Conservation (phyloP, 2,888 invertebrate species). For the Zhuqinia jingwanae region DNA sequence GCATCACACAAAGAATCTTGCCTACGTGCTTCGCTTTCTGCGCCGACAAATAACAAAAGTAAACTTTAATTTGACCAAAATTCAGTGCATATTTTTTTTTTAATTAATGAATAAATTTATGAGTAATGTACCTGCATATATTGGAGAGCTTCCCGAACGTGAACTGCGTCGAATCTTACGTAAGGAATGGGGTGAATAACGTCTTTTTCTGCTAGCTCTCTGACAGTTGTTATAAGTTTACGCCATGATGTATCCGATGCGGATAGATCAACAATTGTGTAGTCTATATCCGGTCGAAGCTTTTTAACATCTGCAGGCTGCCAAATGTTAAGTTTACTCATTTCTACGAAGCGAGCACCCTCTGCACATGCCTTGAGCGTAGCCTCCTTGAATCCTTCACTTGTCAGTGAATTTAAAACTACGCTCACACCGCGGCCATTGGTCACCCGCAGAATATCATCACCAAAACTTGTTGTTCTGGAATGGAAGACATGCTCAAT, state of each 20-base stretch:
- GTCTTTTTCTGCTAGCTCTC: background rate
- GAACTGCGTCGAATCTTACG: background rate
- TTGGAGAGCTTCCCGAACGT: constrained; percentile 30
- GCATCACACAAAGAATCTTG: constrained; percentile 69
- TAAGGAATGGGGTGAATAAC: constrained; percentile 17
- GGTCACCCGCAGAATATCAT: constrained; percentile 53
- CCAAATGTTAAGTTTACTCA: constrained; percentile 43
- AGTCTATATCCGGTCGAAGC: constrained; percentile 37
- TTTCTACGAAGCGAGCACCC: constrained; percentile 46
- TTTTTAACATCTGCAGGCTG: constrained; percentile 23
- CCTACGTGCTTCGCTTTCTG: constrained; percentile 69
- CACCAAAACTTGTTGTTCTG: constrained; percentile 59
- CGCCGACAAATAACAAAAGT: no score
- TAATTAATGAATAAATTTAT: no score
- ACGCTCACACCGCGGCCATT: constrained; percentile 65
- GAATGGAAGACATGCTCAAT: constrained; percentile 71
- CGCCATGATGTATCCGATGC: background rate
- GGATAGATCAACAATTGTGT: constrained; percentile 9
- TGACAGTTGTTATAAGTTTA: background rate
- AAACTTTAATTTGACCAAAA: no score
- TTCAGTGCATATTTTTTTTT: no score
- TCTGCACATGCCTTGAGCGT: constrained; percentile 40
- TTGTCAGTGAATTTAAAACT: constrained; percentile 63
- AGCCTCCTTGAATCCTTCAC: constrained; percentile 69
- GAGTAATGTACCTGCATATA: no score